phyloP scores from a whole-genome alignment of 2,113 vertebrate genomes.

The Pontoporia blainvillei region DNA sequence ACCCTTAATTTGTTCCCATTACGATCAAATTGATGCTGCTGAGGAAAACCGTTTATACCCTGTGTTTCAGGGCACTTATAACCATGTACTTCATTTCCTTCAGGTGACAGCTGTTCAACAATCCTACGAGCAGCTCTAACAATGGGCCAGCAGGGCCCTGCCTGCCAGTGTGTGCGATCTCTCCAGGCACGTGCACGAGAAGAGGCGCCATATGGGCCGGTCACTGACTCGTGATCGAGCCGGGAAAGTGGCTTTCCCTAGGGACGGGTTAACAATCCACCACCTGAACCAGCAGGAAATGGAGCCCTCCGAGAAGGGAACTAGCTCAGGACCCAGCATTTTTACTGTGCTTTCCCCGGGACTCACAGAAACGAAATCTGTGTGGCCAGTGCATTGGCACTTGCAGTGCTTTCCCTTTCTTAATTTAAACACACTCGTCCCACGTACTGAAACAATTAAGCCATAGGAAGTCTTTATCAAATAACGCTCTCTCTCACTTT shows the following conservation, averaged over 20 bases:
- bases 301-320: neutral
- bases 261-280: neutral
- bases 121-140: rapidly evolving
- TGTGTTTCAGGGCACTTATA: neutral
- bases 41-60: neutral
- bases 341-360: neutral
- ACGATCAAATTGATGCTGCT: neutral
- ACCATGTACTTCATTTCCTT: rapidly evolving
- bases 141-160: neutral
- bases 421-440: neutral
- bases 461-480: neutral
- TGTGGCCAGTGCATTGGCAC: neutral
- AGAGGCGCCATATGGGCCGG: neutral
- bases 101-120: rapidly evolving
- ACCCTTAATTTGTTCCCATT: neutral
- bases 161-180: neutral
- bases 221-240: neutral
- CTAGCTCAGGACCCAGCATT: neutral
- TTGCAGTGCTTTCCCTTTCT: neutral
- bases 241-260: neutral
- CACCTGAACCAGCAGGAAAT: neutral
- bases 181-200: rapidly evolving
- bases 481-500: neutral
- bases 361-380: neutral
- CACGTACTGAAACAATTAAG: neutral